phyloP scores from a whole-genome alignment of 2,888 invertebrate species.

The Ophonus ardosiacus region DNA sequence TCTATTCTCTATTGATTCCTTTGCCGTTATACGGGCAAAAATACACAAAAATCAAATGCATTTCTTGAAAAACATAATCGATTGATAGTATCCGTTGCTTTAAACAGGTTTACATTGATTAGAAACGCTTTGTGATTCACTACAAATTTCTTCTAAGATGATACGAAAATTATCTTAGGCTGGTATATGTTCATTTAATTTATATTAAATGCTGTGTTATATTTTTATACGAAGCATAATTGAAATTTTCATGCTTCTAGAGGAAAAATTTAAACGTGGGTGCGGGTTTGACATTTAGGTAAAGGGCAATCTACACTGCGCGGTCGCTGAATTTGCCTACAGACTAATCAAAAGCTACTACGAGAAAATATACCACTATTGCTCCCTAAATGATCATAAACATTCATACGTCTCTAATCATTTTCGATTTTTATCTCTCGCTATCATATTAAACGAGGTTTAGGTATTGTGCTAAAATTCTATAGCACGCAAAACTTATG shows the following conservation, averaged over 20 bases:
- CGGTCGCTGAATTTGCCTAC: constrained; percentile 36
- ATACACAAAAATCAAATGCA: not conserved
- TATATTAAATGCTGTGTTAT: not conserved
- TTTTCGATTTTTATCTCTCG: too few relatives aligned
- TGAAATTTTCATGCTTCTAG: not conserved
- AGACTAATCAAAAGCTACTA: not conserved
- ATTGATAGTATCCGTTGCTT: not conserved
- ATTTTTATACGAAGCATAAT: not conserved
- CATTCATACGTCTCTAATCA: not conserved
- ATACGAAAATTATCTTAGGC: too few relatives aligned
- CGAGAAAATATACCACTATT: not conserved
- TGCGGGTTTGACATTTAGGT: constrained; percentile 66
- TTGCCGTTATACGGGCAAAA: not conserved
- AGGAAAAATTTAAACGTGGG: not conserved
- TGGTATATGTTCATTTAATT: too few relatives aligned
- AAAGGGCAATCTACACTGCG: constrained; percentile 67
- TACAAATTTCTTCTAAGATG: too few relatives aligned
- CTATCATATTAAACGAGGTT: too few relatives aligned
- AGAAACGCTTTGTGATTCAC: not conserved
- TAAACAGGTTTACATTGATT: not conserved
- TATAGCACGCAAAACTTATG: too few relatives aligned
- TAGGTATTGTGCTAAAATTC: too few relatives aligned
- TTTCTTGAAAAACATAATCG: not conserved
- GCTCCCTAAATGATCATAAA: not conserved
- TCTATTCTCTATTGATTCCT: not conserved